A percentile compares a stretch with the other conserved stretches of the same genome.
These are phyloP conservation scores for Nasua narica DNA, from an alignment of 2,797 vertebrate genomes.

Conservation along the genomic window DNA sequence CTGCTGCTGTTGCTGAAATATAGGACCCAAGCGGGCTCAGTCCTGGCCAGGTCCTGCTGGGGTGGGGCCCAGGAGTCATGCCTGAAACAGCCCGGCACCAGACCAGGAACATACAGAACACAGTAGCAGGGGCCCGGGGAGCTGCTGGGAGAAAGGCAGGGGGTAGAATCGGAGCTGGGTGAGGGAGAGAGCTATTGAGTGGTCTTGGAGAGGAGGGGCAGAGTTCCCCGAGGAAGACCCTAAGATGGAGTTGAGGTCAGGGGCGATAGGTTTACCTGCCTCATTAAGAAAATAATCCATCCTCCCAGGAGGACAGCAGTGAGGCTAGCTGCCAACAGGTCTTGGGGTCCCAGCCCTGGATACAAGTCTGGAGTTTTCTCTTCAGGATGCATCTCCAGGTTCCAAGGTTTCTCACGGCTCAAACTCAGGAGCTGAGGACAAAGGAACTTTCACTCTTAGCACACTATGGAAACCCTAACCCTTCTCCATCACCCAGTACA, in stretches of 20 bases:
- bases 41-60: neutral
- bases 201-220: neutral
- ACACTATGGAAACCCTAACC: neutral
- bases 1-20: constrained; percentile 83
- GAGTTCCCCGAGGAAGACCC: neutral
- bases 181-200: neutral
- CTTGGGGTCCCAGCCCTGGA: constrained; percentile 82
- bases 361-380: constrained; percentile 50
- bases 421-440: constrained; percentile 78
- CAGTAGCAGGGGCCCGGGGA: neutral
- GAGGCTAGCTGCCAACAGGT: constrained; percentile 82
- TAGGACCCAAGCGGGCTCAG: neutral
- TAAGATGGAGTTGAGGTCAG: neutral
- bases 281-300: constrained; percentile 85
- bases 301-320: constrained; percentile 89
- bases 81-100: neutral
- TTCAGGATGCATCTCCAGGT: neutral
- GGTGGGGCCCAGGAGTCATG: neutral
- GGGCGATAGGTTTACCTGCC: constrained; percentile 72
- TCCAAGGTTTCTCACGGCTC: neutral
- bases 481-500: neutral
- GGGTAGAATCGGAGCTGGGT: neutral
- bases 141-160: neutral
- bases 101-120: neutral
- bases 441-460: neutral